phyloP scores from a whole-genome alignment of 1,140 invertebrate genomes.

The Drosophila navojoa region DNA sequence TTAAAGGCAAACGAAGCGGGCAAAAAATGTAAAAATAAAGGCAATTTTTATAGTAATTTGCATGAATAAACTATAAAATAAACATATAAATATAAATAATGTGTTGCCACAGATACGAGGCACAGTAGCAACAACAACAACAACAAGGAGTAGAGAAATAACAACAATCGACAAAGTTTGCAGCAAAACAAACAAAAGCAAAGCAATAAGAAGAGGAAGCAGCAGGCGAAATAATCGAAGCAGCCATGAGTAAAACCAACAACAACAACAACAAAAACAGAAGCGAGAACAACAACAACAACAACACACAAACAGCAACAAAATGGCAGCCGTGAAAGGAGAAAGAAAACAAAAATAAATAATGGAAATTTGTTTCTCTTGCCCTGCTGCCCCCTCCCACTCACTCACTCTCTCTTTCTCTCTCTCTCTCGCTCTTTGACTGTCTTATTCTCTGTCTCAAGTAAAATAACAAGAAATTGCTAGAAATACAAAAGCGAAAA shows the following conservation, averaged over 20 bases:
- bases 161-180: slow-evolving; percentile 50
- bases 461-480: slow-evolving; percentile 78
- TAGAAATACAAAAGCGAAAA: slow-evolving; percentile 68
- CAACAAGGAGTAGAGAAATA: slow-evolving; percentile 29
- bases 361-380: slow-evolving; percentile 53
- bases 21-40: slow-evolving; percentile 74
- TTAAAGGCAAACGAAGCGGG: slow-evolving; percentile 51
- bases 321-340: slow-evolving; percentile 44
- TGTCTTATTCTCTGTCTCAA: slow-evolving; percentile 19
- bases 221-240: slow-evolving; percentile 66
- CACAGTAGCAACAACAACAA: slow-evolving; percentile 19
- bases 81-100: slow-evolving; percentile 82
- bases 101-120: slow-evolving; percentile 69
- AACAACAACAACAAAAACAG: slow-evolving; percentile 10
- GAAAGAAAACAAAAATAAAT: slow-evolving; percentile 54
- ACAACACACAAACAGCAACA: slow-evolving; percentile 23
- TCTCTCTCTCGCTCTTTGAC: slow-evolving; percentile 14
- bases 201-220: slow-evolving; percentile 40
- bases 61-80: slow-evolving; percentile 83
- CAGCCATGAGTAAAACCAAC: slow-evolving; percentile 40
- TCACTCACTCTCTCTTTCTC: slow-evolving; percentile 12
- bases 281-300: slow-evolving; percentile 8
- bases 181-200: slow-evolving; percentile 60
- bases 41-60: slow-evolving; percentile 82
- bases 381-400: slow-evolving; percentile 31